phyloP scores from a whole-genome alignment of 2,888 invertebrate species.

The Brenthis daphne region DNA sequence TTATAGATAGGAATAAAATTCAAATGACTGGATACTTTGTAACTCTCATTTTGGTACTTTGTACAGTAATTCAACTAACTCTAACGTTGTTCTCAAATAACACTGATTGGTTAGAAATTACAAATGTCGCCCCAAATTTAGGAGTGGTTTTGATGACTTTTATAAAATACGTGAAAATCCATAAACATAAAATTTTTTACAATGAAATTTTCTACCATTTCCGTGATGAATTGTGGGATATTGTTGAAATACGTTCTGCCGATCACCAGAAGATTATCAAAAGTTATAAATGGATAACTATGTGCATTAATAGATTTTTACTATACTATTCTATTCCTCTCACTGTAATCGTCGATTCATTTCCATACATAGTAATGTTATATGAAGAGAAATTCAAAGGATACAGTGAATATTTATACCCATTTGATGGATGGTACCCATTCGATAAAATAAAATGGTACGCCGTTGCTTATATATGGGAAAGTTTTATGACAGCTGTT shows the following conservation, averaged over 20 bases:
- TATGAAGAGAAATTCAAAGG: slow-evolving; percentile 53
- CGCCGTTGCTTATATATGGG: slow-evolving; percentile 62
- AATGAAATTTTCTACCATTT: slow-evolving; percentile 57
- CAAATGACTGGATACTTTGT: slow-evolving; percentile 48
- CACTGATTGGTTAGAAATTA: slow-evolving; percentile 58
- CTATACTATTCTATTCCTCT: slow-evolving; percentile 55
- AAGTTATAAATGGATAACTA: slow-evolving; percentile 50
- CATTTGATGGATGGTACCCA: slow-evolving; percentile 72
- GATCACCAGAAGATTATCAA: slow-evolving; percentile 51
- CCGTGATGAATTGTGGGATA: slow-evolving; percentile 54
- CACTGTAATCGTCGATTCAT: slow-evolving; percentile 53
- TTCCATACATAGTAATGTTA: slow-evolving; percentile 64
- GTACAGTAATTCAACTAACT: slow-evolving; percentile 56
- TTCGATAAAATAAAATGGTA: slow-evolving; percentile 69
- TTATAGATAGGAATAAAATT: slow-evolving; percentile 50
- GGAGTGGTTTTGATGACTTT: slow-evolving; percentile 62
- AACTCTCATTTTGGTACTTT: slow-evolving; percentile 47
- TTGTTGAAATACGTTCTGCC: slow-evolving; percentile 46
- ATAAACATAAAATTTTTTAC: slow-evolving; percentile 53
- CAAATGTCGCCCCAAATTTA: slow-evolving; percentile 66
- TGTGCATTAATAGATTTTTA: slow-evolving; percentile 53
- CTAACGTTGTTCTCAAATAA: slow-evolving; percentile 53
- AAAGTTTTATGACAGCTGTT: slow-evolving; percentile 61
- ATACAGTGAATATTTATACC: slow-evolving; percentile 55
- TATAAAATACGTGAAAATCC: slow-evolving; percentile 58